These are phyloP conservation scores for Gobiocypris rarus DNA, from an alignment of 2,113 vertebrate species.

Conservation along the genomic window DNA sequence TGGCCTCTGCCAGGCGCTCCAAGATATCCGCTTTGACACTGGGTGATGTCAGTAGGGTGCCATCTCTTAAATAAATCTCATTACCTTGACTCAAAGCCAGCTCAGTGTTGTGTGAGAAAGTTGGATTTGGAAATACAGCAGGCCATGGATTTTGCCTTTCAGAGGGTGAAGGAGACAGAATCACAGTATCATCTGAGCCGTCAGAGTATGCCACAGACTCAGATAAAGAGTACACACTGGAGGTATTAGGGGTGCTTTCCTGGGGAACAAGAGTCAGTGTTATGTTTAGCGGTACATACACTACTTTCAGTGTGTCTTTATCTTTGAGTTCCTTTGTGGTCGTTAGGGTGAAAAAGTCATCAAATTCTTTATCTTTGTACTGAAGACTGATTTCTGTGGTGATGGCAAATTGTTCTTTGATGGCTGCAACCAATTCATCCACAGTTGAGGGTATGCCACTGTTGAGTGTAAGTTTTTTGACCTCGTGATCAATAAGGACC, in stretches of 20 bases:
- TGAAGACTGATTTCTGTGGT: not conserved
- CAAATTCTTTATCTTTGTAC: conserved; percentile 55
- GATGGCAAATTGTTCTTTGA: conserved; percentile 4
- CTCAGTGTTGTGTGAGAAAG: not conserved
- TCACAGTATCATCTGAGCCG: not conserved
- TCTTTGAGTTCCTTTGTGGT: conserved; percentile 49
- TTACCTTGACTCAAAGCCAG: not conserved
- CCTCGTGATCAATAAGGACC: conserved; percentile 10
- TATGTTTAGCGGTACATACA: not conserved
- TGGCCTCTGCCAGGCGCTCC: not conserved
- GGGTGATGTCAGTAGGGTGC: not conserved
- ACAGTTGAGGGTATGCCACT: conserved; percentile 11
- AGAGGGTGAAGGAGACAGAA: not conserved
- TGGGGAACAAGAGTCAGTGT: not conserved
- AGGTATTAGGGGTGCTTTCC: not conserved
- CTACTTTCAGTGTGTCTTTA: conserved; percentile 55
- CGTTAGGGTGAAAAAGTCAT: conserved; percentile 50
- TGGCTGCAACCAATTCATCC: conserved; percentile 1
- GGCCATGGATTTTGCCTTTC: conserved; percentile 9
- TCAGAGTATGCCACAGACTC: not conserved
- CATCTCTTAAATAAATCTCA: conserved; percentile 19
- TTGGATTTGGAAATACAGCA: not conserved
- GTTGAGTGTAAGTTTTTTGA: conserved; percentile 10
- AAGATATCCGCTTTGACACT: conserved; percentile 3
- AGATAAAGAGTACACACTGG: not conserved